Evolutionary conservation across 23 tunicate genomes (phyloP).

Genomic region (Styela plicata): DNA sequence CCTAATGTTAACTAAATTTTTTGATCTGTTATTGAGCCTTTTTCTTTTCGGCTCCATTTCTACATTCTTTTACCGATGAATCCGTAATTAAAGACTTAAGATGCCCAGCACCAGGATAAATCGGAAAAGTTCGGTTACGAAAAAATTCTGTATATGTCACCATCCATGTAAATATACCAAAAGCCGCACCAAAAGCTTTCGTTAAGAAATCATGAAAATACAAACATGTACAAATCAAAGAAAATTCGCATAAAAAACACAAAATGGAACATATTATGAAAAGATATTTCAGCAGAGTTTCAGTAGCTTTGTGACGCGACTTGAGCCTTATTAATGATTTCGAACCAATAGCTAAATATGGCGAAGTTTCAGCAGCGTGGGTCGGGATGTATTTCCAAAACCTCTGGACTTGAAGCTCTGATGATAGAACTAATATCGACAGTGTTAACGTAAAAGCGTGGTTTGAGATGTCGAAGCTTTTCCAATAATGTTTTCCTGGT

Average conservation of each 20-base stretch:
- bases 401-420: conserved; percentile 57
- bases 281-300: conserved; percentile 15
- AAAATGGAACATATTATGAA: conserved; percentile 46
- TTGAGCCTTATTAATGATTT: conserved; percentile 37
- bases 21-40: too few relatives aligned
- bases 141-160: conserved; percentile 60
- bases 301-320: conserved; percentile 24
- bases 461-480: conserved; percentile 79
- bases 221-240: conserved; percentile 48
- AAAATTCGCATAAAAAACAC: conserved; percentile 38
- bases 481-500: conserved; percentile 45
- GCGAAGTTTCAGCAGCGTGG: conserved; percentile 24
- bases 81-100: conserved; percentile 32
- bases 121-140: conserved; percentile 36
- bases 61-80: neutral
- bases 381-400: conserved; percentile 50
- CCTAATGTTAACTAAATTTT: too few relatives aligned
- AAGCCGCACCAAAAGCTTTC: conserved; percentile 50
- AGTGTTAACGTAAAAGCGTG: conserved; percentile 58
- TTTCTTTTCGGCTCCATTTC: neutral
- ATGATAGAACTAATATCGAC: conserved; percentile 38
- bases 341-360: conserved; percentile 42
- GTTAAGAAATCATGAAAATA: conserved; percentile 61
- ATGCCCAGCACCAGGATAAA: conserved; percentile 48
- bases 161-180: conserved; percentile 70